A percentile compares a stretch with the other conserved stretches of the same genome.
Evolutionary conservation across 2,797 vertebrate genomes (phyloP).

Genomic region (Aplochiton taeniatus): DNA sequence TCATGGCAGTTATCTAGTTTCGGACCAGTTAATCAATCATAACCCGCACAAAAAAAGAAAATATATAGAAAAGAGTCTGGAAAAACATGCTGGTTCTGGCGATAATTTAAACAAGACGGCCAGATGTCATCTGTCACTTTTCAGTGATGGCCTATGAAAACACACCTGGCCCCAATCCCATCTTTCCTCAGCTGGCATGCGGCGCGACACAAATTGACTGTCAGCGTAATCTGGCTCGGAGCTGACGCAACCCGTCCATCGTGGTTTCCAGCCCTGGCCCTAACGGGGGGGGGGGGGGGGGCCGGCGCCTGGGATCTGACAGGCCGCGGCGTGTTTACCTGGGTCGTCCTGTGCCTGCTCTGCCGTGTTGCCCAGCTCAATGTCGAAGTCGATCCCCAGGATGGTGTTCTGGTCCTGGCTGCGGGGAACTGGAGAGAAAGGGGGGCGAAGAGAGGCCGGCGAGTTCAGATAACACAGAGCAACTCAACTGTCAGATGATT

Average conservation of each 20-base stretch:
- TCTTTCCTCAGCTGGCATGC: conserved; percentile 13
- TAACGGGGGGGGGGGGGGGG: no score
- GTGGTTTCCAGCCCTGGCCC: conserved; percentile 20
- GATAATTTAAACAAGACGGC: conserved; percentile 45
- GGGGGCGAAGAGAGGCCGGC: conserved; percentile 17
- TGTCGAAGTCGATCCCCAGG: conserved; percentile 84
- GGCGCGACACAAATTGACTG: conserved; percentile 33
- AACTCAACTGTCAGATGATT: no score
- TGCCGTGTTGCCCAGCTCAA: conserved; percentile 91
- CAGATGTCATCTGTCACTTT: conserved; percentile 57
- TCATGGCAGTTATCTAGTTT: no score
- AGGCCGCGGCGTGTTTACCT: conserved; percentile 71
- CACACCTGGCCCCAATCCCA: conserved; percentile 54
- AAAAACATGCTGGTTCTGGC: conserved; percentile 26
- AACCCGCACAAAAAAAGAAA: conserved; percentile 33
- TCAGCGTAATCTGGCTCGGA: conserved; percentile 37
- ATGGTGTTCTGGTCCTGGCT: conserved; percentile 85
- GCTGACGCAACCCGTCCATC: conserved; percentile 35
- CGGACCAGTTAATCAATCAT: conserved; percentile 33
- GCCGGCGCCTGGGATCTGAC: not conserved
- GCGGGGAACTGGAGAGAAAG: conserved; percentile 83
- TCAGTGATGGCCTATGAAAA: conserved; percentile 53
- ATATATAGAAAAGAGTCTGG: conserved; percentile 22
- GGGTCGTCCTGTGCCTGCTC: conserved; percentile 90
- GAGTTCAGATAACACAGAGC: no score